Evolutionary conservation across 2,113 vertebrate species (phyloP).

Genomic region (Onychostruthus taczanowskii): DNA sequence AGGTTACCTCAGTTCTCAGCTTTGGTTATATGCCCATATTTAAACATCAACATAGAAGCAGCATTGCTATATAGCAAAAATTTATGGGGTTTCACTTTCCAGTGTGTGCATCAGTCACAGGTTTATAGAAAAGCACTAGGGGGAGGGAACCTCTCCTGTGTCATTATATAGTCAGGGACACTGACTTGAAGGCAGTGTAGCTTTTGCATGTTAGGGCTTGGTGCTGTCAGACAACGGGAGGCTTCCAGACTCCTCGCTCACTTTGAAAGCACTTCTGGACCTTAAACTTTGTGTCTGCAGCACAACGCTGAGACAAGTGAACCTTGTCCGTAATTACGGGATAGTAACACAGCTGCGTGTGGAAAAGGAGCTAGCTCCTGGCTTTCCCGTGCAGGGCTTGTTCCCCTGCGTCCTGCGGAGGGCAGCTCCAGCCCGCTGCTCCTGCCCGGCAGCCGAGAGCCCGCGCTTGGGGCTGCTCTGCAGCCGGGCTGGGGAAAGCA

Average conservation of each 20-base stretch:
- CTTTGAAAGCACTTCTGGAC: neutral
- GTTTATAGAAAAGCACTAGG: neutral
- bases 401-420: neutral
- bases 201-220: neutral
- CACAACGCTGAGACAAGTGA: neutral
- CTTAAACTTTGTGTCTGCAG: neutral
- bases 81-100: neutral
- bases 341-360: rapidly evolving
- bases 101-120: rapidly evolving
- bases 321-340: rapidly evolving
- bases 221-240: neutral
- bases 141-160: neutral
- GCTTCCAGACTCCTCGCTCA: neutral
- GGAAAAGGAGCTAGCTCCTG: rapidly evolving
- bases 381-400: rapidly evolving
- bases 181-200: neutral
- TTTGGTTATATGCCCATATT: neutral
- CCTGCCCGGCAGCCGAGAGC: rapidly evolving
- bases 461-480: neutral
- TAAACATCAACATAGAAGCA: neutral
- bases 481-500: neutral
- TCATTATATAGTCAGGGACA: neutral
- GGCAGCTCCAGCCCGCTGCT: neutral
- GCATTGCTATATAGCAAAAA: neutral
- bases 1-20: neutral